Evolutionary conservation across 2,797 vertebrate genomes (phyloP).

Genomic region (Nyctalus aviator): DNA sequence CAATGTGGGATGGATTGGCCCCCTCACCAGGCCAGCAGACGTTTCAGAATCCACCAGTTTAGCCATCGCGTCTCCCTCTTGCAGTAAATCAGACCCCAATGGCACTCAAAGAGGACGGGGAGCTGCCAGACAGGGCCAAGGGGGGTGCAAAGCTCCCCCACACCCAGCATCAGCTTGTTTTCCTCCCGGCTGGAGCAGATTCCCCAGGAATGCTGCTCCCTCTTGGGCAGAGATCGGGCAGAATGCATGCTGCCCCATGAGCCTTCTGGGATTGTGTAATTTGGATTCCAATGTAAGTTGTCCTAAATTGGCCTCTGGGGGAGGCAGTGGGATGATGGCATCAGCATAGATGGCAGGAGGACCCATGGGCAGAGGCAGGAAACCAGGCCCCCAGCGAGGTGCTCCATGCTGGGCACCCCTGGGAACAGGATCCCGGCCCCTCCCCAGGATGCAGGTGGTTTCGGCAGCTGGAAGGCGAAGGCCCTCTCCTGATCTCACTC

Average conservation of each 20-base stretch:
- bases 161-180: background rate
- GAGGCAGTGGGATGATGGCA: background rate
- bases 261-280: background rate
- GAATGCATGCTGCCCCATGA: background rate
- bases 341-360: background rate
- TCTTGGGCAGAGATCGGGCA: background rate
- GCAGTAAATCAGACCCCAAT: slow-evolving; percentile 68
- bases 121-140: rapidly evolving
- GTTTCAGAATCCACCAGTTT: slow-evolving; percentile 65
- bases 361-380: background rate
- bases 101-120: slow-evolving; percentile 27
- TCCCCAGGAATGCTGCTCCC: background rate
- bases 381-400: background rate
- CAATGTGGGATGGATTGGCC: slow-evolving; percentile 77
- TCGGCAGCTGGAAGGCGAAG: background rate
- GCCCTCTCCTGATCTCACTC: slow-evolving; percentile 47
- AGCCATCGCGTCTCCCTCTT: slow-evolving; percentile 64
- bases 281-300: slow-evolving; percentile 56
- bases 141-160: background rate
- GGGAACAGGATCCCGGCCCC: background rate
- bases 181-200: background rate
- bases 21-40: slow-evolving; percentile 44
- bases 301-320: slow-evolving; percentile 35
- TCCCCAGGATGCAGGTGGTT: slow-evolving; percentile 25
- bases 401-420: background rate